Percentiles rank a stretch among this genome's conserved stretches.
Evolutionary conservation across 2,888 invertebrate genomes (phyloP).

Genomic region (Graphium colonna): DNA sequence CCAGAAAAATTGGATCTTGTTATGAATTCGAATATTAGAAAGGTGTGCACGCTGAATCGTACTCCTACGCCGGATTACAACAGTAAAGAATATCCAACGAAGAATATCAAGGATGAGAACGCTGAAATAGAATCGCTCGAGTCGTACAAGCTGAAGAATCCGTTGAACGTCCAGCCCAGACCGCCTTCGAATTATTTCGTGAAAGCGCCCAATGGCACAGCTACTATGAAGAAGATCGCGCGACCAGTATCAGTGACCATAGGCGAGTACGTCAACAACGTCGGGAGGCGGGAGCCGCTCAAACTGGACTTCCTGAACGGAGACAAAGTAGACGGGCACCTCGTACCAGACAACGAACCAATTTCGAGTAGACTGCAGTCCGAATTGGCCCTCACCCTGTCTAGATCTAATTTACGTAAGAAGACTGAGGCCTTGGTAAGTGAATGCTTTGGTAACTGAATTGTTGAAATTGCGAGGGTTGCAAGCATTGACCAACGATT

Average conservation of each 20-base stretch:
- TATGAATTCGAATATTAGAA: slow-evolving; percentile 50
- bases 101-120: slow-evolving; percentile 65
- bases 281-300: slow-evolving; percentile 82
- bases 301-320: slow-evolving; percentile 84
- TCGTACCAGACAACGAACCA: slow-evolving; percentile 67
- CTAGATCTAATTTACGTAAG: slow-evolving; percentile 87
- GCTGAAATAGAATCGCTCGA: slow-evolving; percentile 89
- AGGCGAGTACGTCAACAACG: slow-evolving; percentile 83
- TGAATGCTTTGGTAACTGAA: slow-evolving; percentile 24
- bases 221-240: slow-evolving; percentile 78
- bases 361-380: slow-evolving; percentile 85
- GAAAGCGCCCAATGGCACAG: slow-evolving; percentile 75
- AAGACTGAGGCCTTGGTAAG: slow-evolving; percentile 84
- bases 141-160: slow-evolving; percentile 85
- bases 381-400: slow-evolving; percentile 87
- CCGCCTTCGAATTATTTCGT: slow-evolving; percentile 86
- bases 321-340: slow-evolving; percentile 61
- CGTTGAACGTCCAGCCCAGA: slow-evolving; percentile 80
- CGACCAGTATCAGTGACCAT: slow-evolving; percentile 85
- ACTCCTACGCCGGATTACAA: slow-evolving; percentile 69
- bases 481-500: no score
- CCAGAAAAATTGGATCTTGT: slow-evolving; percentile 41
- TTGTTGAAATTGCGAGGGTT: not conserved
- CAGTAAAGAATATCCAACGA: slow-evolving; percentile 44
- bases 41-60: slow-evolving; percentile 55